Conservation (phyloP, 2,113 vertebrate species). For the Corapipo altera region DNA sequence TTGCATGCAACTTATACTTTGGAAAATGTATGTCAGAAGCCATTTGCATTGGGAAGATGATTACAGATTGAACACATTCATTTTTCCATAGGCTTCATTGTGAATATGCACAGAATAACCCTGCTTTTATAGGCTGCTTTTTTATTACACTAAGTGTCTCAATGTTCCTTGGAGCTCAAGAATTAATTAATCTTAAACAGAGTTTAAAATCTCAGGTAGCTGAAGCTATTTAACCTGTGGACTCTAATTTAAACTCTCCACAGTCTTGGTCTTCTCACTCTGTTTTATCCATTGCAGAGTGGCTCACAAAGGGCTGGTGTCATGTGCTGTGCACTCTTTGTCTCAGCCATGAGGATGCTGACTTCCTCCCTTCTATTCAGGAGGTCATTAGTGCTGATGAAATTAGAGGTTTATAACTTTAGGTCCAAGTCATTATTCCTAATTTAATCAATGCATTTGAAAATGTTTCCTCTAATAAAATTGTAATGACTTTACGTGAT, state of each 20-base stretch:
- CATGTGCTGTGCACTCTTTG: background rate
- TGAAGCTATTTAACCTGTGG: background rate
- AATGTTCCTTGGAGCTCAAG: background rate
- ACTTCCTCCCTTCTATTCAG: conserved; percentile 32
- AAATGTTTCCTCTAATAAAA: conserved; percentile 57
- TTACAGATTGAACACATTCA: background rate
- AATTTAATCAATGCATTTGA: conserved; percentile 56
- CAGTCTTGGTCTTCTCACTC: background rate
- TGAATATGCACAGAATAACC: background rate
- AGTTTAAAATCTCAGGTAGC: background rate
- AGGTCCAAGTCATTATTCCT: conserved; percentile 9
- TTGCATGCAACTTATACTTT: background rate
- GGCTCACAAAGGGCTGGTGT: background rate
- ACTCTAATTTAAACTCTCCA: background rate
- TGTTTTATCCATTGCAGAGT: background rate
- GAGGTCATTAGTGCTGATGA: conserved; percentile 41
- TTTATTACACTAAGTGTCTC: background rate
- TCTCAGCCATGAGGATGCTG: background rate
- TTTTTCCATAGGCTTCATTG: background rate
- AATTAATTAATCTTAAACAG: background rate
- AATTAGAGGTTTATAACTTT: conserved; percentile 54
- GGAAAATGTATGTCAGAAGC: background rate
- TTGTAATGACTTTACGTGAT: conserved; percentile 7
- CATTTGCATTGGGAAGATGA: background rate
- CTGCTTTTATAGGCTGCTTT: background rate